Base-by-base conservation (phyloP, 2,888 invertebrate genomes). In the Patella caerulea region DNA sequence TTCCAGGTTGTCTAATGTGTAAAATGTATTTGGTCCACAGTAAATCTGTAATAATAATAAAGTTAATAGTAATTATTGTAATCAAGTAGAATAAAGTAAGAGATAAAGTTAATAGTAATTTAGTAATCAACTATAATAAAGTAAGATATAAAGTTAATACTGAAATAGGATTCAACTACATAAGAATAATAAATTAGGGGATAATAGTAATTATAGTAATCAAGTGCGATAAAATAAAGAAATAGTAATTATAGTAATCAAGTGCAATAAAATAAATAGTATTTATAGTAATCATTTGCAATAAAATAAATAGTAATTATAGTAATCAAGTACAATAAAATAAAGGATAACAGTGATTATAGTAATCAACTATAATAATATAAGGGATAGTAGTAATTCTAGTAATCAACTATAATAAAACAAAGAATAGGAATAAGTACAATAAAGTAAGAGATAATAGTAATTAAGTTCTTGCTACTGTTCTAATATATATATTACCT, bases 1-100 rank as follows among this genome's bases (percentile, higher is more conserved):
- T 86, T 95, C 95, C 90, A 97, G 93, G 89, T 95, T 94, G 55
- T 89, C 87, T 78, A 92, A 94, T 93, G 90, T 95, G 92, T 90
- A 92, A n/a, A 85, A 87, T 17, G 92, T 91, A 72, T 90, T 89
- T 17, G 89, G 83, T n/a, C 93, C 93, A 81, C 90, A 90, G 86
- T 93, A 93, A 7, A 93, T 90, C 93, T 93, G 88, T 12, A 86
- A 80, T 0, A 75, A 19, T 78, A 80, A 75, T 70, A 34, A 55
- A 17, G 53, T 34, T 4, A 34, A 34, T 34, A 34, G 0, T 34
- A 34, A 34, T 34, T 73, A 52, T 34, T 9, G 17, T 24, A 15
- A 53, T 4, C 4, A 34, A 5, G 34, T 5, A 34, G 0, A 34
- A n/a, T 1, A 5, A 7, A 71, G 15, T 5, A 1, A n/a, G 5